phyloP scores from a whole-genome alignment of 2,888 invertebrate species.

The Epinotia nisella region DNA sequence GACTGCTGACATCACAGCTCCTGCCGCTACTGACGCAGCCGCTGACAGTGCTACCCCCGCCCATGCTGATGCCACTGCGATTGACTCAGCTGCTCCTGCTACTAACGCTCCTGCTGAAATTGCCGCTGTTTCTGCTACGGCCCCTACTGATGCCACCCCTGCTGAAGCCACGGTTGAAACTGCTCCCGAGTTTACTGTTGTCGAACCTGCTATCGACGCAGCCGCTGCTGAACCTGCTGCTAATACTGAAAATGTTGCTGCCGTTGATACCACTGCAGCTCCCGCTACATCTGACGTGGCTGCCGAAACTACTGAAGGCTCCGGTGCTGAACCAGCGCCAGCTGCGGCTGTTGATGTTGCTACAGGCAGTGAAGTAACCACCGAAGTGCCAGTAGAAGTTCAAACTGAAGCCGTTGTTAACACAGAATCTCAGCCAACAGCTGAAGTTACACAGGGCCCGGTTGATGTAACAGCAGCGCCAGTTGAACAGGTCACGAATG shows the following conservation, averaged over 20 bases:
- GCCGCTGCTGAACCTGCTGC: slow-evolving; percentile 4
- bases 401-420: slow-evolving; percentile 1
- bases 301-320: background rate
- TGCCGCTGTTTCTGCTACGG: slow-evolving; percentile 7
- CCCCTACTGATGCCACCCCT: slow-evolving; percentile 10
- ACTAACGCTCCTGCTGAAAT: slow-evolving; percentile 40
- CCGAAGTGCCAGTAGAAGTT: slow-evolving; percentile 8
- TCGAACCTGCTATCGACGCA: slow-evolving; percentile 9
- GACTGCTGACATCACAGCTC: slow-evolving; percentile 52
- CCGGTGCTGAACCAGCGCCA: background rate
- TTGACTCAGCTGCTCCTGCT: slow-evolving; percentile 39
- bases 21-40: background rate
- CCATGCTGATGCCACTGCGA: slow-evolving; percentile 3
- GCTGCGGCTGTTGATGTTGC: slow-evolving; percentile 8
- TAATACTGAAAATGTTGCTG: background rate
- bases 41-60: slow-evolving; percentile 17
- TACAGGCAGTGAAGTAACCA: slow-evolving; percentile 13
- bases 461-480: slow-evolving; percentile 26
- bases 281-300: background rate
- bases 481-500: slow-evolving; percentile 19
- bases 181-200: background rate
- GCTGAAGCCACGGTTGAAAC: background rate
- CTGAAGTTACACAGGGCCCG: slow-evolving; percentile 10
- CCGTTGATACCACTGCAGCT: background rate
- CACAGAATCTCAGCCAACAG: slow-evolving; percentile 2